Conservation (phyloP, 2,113 vertebrate species). For the Colaptes auratus region DNA sequence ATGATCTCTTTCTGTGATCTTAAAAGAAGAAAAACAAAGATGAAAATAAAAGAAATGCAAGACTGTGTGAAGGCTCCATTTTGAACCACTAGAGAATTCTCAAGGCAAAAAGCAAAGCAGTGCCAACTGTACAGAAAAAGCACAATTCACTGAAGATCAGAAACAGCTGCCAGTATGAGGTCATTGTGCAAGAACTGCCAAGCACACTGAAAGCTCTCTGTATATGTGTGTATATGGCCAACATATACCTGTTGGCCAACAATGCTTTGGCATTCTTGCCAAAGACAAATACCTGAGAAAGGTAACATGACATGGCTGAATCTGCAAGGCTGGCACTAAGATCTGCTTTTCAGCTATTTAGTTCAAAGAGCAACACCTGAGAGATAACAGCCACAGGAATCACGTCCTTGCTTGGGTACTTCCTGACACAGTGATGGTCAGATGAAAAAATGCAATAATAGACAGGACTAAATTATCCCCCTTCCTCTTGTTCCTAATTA, state of each 20-base stretch:
- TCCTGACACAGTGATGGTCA: not conserved
- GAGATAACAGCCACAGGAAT: not conserved
- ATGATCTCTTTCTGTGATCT: conserved; percentile 15
- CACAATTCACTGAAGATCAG: conserved; percentile 64
- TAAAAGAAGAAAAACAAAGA: conserved; percentile 23
- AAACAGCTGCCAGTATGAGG: conserved; percentile 64
- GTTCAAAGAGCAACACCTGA: conserved; percentile 17
- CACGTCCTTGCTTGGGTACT: not conserved
- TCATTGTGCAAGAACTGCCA: conserved; percentile 42
- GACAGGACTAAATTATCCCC: not conserved
- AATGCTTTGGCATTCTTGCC: conserved; percentile 25
- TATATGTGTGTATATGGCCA: not conserved
- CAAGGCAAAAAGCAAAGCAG: conserved; percentile 35
- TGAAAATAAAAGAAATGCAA: conserved; percentile 25
- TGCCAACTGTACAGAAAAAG: conserved; percentile 48
- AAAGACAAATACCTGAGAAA: conserved; percentile 9
- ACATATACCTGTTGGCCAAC: conserved; percentile 40
- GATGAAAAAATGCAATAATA: not conserved
- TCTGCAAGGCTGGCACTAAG: not conserved
- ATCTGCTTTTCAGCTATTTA: conserved; percentile 15
- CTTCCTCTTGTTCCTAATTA: not conserved
- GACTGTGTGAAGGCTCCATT: conserved; percentile 25
- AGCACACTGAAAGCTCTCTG: conserved; percentile 44
- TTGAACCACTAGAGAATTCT: conserved; percentile 38
- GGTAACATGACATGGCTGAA: conserved; percentile 36